Evolutionary conservation across 2,888 invertebrate genomes (phyloP), one percentile per base, ranked within the genome.

Genomic region (Diploptera punctata): DNA sequence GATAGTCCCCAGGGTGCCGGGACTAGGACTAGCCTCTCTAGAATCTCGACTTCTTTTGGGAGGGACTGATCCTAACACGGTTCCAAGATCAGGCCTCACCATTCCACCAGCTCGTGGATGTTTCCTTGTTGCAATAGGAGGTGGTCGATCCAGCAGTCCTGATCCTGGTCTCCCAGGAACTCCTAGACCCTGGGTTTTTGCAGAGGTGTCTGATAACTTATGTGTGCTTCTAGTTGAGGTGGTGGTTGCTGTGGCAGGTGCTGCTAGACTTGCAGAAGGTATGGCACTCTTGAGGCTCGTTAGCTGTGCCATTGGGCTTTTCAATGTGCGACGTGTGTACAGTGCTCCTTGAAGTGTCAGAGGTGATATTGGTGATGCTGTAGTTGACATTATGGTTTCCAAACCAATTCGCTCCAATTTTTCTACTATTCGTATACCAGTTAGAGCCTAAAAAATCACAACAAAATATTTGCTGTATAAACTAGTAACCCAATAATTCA

Each of bases 251-350:
- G 71, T 47, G 2, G 31, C 49, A 5, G 67, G 18, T 13, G 52
- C 5, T 13, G 29, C 43, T 9, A 47, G 21, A 18, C 47, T 24
- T 44, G 68, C 33, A 5, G 57, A 29, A 5, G 73, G 26, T 49
- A 74, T 84, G 77, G 77, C 83, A 83, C 60, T 87, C 81, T 90
- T 91, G 18, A 93, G 83, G 78, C 92, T 93, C 62, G 91, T 91
- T 67, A 93, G 81, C 83, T 93, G 93, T 75, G 92, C 90, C 90
- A 94, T 92, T 1, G 93, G 93, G 80, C 93, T 93, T 74, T 90
- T 89, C 72, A 90, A 86, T 5, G 84, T 83, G 78, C 90, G 89
- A 44, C 87, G 80, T 0, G 86, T 87, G 83, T 82, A 91, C 79
- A 88, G 79, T 24, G 90, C 88, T 60, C 88, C 88, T 75, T 87